A percentile compares a stretch with the other conserved stretches of the same genome.
Conservation (phyloP, 2,888 invertebrate genomes). For the Synergus itoensis region DNA sequence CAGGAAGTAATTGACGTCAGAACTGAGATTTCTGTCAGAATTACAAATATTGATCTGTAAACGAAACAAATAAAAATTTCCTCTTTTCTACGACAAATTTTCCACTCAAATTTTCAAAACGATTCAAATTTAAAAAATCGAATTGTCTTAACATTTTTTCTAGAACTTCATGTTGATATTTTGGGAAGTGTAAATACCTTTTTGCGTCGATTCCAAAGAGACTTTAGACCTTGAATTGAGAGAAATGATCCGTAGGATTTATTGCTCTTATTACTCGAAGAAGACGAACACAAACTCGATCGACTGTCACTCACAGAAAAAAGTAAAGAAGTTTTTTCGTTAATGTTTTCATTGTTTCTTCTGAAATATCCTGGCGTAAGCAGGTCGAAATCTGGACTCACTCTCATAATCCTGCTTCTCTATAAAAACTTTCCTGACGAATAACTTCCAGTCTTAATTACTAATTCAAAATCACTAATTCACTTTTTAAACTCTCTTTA, state of each 20-base stretch:
- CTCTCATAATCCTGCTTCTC: slow-evolving; percentile 57
- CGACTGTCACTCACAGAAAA: slow-evolving; percentile 54
- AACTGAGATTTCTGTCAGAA: slow-evolving; percentile 11
- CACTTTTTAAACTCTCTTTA: not conserved
- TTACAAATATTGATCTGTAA: slow-evolving; percentile 29
- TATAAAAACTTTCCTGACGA: slow-evolving; percentile 1
- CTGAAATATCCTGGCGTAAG: slow-evolving; percentile 46
- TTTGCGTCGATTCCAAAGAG: slow-evolving; percentile 70
- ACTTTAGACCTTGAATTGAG: slow-evolving; percentile 66
- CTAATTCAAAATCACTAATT: not conserved
- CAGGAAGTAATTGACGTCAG: slow-evolving; percentile 32
- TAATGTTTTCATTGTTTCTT: slow-evolving; percentile 57
- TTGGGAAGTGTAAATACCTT: slow-evolving; percentile 65
- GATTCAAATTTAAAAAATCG: not conserved
- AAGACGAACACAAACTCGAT: slow-evolving; percentile 58
- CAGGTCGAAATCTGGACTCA: slow-evolving; percentile 57
- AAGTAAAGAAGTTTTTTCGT: slow-evolving; percentile 62
- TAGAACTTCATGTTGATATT: not conserved
- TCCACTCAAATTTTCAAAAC: not conserved
- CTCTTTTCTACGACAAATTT: not conserved
- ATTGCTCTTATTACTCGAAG: slow-evolving; percentile 57
- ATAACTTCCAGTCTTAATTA: not conserved
- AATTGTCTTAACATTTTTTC: too few species aligned
- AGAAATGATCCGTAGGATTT: slow-evolving; percentile 70
- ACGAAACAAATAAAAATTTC: slow-evolving; percentile 14